A percentile compares a stretch with the other conserved stretches of the same genome.
phyloP scores from a whole-genome alignment of 2,888 invertebrate genomes.

The Trichogramma evanescens region DNA sequence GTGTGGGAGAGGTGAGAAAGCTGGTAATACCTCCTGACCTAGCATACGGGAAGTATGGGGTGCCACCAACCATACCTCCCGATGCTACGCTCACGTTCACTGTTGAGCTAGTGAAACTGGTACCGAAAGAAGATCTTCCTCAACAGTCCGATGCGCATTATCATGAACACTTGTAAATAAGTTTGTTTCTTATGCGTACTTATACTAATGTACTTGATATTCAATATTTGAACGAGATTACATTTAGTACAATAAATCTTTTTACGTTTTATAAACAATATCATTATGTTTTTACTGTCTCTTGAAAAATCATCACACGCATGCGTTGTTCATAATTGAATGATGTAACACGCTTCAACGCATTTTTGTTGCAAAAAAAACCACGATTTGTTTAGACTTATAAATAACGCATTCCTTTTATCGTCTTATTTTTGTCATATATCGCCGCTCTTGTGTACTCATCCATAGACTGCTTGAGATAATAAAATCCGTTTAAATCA shows the following conservation, averaged over 20 bases:
- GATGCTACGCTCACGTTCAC: slow-evolving; percentile 74
- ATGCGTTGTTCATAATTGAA: background rate
- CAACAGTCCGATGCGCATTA: slow-evolving; percentile 9
- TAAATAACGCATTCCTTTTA: no score
- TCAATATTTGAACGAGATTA: background rate
- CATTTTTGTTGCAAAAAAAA: no score
- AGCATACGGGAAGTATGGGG: slow-evolving; percentile 75
- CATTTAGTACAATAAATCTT: background rate
- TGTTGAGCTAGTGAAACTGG: slow-evolving; percentile 72
- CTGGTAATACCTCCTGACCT: slow-evolving; percentile 79
- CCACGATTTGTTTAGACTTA: no score
- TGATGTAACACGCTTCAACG: no score
- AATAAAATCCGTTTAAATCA: no score
- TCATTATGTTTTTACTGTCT: background rate
- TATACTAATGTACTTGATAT: background rate
- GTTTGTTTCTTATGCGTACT: background rate
- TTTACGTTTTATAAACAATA: background rate
- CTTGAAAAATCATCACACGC: background rate
- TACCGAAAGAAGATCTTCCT: slow-evolving; percentile 53
- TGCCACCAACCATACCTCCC: slow-evolving; percentile 77
- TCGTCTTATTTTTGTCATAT: no score
- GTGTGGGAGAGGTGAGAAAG: slow-evolving; percentile 79
- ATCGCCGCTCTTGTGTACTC: no score
- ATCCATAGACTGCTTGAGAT: no score
- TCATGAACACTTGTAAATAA: slow-evolving; percentile 13